A percentile compares a stretch with the other conserved stretches of the same genome.
These are phyloP conservation scores for Cylindroiulus punctatus DNA, from an alignment of 2,888 invertebrate genomes.

Conservation along the genomic window DNA sequence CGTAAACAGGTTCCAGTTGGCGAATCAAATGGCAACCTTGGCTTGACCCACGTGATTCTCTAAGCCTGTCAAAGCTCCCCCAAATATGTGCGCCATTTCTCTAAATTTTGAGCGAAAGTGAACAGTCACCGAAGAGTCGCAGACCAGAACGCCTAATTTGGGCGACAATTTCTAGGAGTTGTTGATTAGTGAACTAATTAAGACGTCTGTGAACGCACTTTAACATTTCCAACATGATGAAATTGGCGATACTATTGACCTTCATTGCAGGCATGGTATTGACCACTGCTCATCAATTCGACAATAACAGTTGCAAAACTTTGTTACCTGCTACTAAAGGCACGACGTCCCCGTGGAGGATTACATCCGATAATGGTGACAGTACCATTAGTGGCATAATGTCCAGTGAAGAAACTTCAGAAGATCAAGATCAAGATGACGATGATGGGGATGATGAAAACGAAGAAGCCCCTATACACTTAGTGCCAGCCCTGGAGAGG, in stretches of 20 bases:
- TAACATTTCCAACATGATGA: not conserved
- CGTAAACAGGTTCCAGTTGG: not conserved
- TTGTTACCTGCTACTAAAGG: slow-evolving; percentile 19
- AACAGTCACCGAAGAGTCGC: not conserved
- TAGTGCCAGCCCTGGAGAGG: not conserved
- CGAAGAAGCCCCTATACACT: not conserved
- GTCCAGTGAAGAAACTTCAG: slow-evolving; percentile 17
- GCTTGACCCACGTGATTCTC: not conserved
- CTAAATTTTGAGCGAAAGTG: not conserved
- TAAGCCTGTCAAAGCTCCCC: not conserved
- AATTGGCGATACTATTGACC: not conserved
- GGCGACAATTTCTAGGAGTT: not conserved
- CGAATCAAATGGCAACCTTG: slow-evolving; percentile 23
- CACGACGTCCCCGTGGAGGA: not conserved
- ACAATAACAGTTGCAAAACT: slow-evolving; percentile 2
- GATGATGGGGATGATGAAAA: not conserved
- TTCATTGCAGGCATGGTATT: not conserved
- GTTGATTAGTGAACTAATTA: not conserved
- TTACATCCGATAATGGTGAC: not conserved
- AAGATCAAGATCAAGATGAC: not conserved
- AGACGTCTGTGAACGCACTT: not conserved
- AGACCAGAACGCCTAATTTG: not conserved
- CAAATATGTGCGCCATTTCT: not conserved
- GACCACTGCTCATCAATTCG: not conserved
- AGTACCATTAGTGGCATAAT: not conserved